Evolutionary conservation across 2,797 vertebrate species (phyloP).

Genomic region (Anguilla marmorata): DNA sequence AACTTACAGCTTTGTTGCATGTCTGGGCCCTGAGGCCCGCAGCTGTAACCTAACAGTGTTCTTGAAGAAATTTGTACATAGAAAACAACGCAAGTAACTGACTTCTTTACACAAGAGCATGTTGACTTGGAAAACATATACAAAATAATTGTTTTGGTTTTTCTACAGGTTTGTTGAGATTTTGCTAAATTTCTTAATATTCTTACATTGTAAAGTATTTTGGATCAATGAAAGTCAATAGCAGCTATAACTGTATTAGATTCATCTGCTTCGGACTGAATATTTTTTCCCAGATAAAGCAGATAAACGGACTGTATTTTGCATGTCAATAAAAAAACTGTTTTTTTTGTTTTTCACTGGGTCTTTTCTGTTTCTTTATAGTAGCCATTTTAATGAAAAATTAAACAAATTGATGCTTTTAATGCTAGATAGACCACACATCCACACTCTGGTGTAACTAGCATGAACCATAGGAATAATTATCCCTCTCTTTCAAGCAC

Average conservation of each 20-base stretch:
- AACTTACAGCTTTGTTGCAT: constrained; percentile 75
- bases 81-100: constrained; percentile 56
- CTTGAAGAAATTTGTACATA: constrained; percentile 76
- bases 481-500: not conserved
- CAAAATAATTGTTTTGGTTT: constrained; percentile 77
- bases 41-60: constrained; percentile 69
- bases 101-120: constrained; percentile 80
- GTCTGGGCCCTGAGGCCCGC: constrained; percentile 72
- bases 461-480: not conserved
- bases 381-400: not conserved
- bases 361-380: constrained; percentile 36
- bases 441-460: not conserved
- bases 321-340: constrained; percentile 90
- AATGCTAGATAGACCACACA: not conserved
- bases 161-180: constrained; percentile 95
- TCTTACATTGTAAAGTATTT: constrained; percentile 91
- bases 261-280: constrained; percentile 68
- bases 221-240: constrained; percentile 73
- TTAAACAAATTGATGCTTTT: not conserved
- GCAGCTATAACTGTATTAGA: constrained; percentile 62
- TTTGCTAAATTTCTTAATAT: constrained; percentile 98
- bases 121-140: constrained; percentile 66
- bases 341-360: constrained; percentile 63
- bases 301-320: constrained; percentile 88
- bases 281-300: constrained; percentile 71